Evolutionary conservation across 2,888 invertebrate species (phyloP), one percentile per base, ranked within the genome.

Genomic region (Unio pictorum): DNA sequence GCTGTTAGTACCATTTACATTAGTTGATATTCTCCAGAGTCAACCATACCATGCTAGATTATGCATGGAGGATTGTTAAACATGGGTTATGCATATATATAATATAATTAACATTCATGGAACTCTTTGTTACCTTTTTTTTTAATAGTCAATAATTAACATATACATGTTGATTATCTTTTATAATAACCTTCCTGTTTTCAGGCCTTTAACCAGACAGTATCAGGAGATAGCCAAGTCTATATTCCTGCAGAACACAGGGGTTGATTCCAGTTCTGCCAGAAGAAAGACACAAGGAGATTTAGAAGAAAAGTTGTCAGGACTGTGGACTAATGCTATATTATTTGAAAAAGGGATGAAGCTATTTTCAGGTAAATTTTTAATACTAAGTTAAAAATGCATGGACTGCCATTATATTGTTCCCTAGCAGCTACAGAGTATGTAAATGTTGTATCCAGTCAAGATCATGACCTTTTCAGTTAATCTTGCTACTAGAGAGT

Each of bases 241-340:
- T 76, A 91, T 95, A 58, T 94, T 94, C 71, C 94, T 95, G 78
- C 93, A 94, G 72, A 93, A 94, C 26, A 91, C 95, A n/a, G 86
- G 85, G 7, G 93, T 94, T 81, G 93, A 93, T 86, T 92, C 93
- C 17, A 94, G 93, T 84, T 91, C 95, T 78, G 88, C 85, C 28
- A 86, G 88, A 58, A 93, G 95, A 79, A 95, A 95, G 88, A 94
- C 94, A 1, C 95, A 95, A 89, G 93, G 94, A 6, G 94, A 95
- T 69, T 91, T 95, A 57, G 95, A 96, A 90, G 95, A 96, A 82
- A 95, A 94, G 87, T 91, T 97, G 4, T 95, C 95, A 86, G 92
- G 93, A 66, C 91, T 95, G 4, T 88, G 91, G 84, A 86, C 85
- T 54, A 90, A 90, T 77, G 87, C 89, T 34, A 84, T 84, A 66